Base-by-base conservation (phyloP, 1,140 invertebrate species). In the Cecropterus lyciades region DNA sequence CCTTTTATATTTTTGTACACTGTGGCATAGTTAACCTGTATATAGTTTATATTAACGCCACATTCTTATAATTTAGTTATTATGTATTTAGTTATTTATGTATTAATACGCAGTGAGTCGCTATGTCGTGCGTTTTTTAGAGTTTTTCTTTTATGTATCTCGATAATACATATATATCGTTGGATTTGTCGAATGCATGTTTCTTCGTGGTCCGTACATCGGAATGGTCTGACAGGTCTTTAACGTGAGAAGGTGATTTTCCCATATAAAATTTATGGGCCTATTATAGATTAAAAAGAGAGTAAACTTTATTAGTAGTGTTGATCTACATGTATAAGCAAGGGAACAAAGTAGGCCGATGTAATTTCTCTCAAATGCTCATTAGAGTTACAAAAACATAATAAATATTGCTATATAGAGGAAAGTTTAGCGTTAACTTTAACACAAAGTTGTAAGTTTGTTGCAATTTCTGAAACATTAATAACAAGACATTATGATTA, bases 341-440 rank as follows among this genome's bases (percentile, higher is more conserved):
- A 55, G 52, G 52, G 52, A 55, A 17, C 52, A 55, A 53, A 55
- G 52, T 55, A 20, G 33, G 20, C 33, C 52, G 33, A 42, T 48
- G 45, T 48, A 48, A 20, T 17, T 48, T 40, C 33, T 40, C 11
- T 40, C 15, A 37, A 40, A 40, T 55, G 33, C 30, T 53, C 51
- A 33, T 53, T 37, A 48, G 51, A 37, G 27, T 13, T 37, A 10
- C 14, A 37, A 33, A n/a, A 48, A 17, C 45, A 11, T 48, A 20
- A 10, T 10, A 20, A 20, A 37, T 37, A 3, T n/a, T 11, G 11
- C 33, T 37, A 1, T 37, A 10, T 37, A 37, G 33, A 10, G 4
- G n/a, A 37, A 37, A 0, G 4, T 37, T 9, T 30, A 5, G 7
- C 27, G n/a, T n/a, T n/a, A 30, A 30, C 7, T 30, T 30, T 30